Base-by-base conservation (phyloP, 2,888 invertebrate genomes). In the Pilophorus perplexus region DNA sequence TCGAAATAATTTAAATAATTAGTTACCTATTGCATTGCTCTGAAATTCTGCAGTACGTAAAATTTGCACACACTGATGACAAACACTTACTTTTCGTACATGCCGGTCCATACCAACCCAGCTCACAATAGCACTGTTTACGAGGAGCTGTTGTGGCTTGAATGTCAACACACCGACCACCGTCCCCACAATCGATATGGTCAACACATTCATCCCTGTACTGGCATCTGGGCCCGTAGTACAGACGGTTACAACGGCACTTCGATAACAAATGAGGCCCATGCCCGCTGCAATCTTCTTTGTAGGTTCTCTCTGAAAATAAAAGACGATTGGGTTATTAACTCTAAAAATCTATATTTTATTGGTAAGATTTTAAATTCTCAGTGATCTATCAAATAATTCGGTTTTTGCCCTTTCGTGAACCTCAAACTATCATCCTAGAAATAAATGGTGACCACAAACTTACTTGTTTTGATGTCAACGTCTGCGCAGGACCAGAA, bases 401-500 rank as follows among this genome's bases (percentile, higher is more conserved):
- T n/a, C n/a, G n/a, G n/a, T n/a, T n/a, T n/a, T n/a, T n/a, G n/a
- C n/a, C n/a, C n/a, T n/a, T n/a, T n/a, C n/a, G n/a, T n/a, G n/a
- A n/a, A n/a, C n/a, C n/a, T n/a, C n/a, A n/a, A n/a, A n/a, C 33
- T 33, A 33, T 10, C 33, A 8, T 8, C 33, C 10, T 10, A 33
- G 6, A 6, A 33, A 10, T 10, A 33, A 33, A 33, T 33, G 33
- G 33, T 33, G 33, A 33, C 6, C 6, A 33, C 14, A 10, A 42
- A 6, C 75, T 73, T 72, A 74, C 75, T 73, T 59, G 73, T 72
- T 55, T 77, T 74, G 68, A 96, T 89, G 74, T 94, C 92, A 64
- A 97, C 89, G 78, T 97, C 96, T 2, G 95, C 90, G 76, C 97
- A 97, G 0, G 93, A 93, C 93, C 93, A 95, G 81, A 97, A 96